These are phyloP conservation scores for Coptotermes formosanus DNA, from an alignment of 1,140 invertebrate species.

Conservation along the genomic window DNA sequence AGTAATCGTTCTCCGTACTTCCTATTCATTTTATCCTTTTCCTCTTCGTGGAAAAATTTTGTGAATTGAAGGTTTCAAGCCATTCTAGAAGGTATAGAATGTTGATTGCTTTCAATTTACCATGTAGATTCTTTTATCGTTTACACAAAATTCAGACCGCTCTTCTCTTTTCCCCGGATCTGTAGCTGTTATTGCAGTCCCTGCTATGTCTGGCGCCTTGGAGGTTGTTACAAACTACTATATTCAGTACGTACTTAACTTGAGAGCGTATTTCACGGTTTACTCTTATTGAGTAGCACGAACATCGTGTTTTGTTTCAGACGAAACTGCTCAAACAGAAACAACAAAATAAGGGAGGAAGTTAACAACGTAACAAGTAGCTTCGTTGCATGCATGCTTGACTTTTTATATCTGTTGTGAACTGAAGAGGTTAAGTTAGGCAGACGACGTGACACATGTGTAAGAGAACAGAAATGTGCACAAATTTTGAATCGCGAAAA, in stretches of 20 bases:
- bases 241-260: not conserved
- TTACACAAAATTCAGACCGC: conserved; percentile 4
- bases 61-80: not conserved
- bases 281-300: too few species aligned
- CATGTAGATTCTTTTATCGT: not conserved
- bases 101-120: not conserved
- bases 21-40: not conserved
- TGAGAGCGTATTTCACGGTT: not conserved
- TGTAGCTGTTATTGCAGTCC: not conserved
- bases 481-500: too few species aligned
- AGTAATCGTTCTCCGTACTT: not conserved
- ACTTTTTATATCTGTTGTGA: too few species aligned
- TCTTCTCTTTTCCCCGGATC: not conserved
- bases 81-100: not conserved
- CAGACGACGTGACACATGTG: too few species aligned
- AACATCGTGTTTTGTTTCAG: too few species aligned
- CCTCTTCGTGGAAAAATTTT: not conserved
- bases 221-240: not conserved
- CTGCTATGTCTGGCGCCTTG: not conserved
- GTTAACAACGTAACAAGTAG: too few species aligned
- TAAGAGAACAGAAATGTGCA: too few species aligned
- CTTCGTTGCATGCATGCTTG: too few species aligned
- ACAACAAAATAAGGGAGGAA: too few species aligned
- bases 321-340: too few species aligned
- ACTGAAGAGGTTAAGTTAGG: too few species aligned